These are phyloP conservation scores for Brevimyrus niger DNA, from an alignment of 2,113 vertebrate genomes.

Conservation along the genomic window DNA sequence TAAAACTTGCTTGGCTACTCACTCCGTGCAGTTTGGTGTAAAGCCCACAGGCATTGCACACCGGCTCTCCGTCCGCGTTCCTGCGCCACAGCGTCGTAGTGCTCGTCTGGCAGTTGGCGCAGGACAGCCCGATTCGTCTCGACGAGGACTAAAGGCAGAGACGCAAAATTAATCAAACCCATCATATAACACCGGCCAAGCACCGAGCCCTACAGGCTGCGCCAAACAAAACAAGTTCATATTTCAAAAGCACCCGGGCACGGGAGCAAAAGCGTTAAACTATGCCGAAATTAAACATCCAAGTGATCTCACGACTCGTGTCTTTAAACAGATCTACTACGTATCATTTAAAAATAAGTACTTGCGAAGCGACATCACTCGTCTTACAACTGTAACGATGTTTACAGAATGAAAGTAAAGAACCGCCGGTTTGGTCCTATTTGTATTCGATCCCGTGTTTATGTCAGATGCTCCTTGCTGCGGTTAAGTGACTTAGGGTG, in stretches of 20 bases:
- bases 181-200: background rate
- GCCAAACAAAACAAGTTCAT: background rate
- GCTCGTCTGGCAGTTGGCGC: conserved; percentile 95
- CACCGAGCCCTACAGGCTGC: background rate
- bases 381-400: background rate
- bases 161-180: background rate
- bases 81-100: conserved; percentile 96
- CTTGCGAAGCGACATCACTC: background rate
- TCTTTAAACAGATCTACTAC: background rate
- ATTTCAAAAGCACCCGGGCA: background rate
- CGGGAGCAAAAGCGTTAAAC: background rate
- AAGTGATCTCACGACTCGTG: background rate
- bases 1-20: conserved; percentile 28
- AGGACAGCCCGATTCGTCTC: conserved; percentile 86
- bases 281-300: background rate
- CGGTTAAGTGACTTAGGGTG: conserved; percentile 13
- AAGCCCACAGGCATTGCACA: conserved; percentile 95
- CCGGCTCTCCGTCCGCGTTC: conserved; percentile 92
- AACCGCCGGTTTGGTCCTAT: background rate
- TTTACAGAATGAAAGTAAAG: background rate
- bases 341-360: background rate
- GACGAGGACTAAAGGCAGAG: conserved; percentile 74
- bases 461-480: conserved; percentile 18
- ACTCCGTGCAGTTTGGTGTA: conserved; percentile 98
- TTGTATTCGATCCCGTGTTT: background rate